These are phyloP conservation scores for Taurulus bubalis DNA, from an alignment of 2,113 vertebrate genomes.

Conservation along the genomic window DNA sequence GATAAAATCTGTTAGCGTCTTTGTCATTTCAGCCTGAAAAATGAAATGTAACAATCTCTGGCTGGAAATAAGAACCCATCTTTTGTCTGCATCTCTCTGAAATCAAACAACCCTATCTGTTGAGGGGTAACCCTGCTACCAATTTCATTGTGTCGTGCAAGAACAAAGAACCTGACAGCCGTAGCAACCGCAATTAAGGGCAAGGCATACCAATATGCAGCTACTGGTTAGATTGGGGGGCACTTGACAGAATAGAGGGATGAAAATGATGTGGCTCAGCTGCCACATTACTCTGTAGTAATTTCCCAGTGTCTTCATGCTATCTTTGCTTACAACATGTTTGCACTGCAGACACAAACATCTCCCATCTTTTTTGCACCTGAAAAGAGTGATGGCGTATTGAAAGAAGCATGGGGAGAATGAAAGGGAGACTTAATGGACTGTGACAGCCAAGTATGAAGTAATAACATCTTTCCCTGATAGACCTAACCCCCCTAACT, in stretches of 20 bases:
- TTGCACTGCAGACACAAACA: slow-evolving; percentile 35
- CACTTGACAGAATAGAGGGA: slow-evolving; percentile 1
- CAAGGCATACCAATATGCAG: neutral
- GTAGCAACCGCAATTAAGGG: neutral
- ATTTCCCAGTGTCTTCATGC: slow-evolving; percentile 23
- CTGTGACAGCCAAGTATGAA: slow-evolving; percentile 65
- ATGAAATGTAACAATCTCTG: neutral
- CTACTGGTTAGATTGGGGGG: neutral
- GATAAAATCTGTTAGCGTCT: neutral
- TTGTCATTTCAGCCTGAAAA: neutral
- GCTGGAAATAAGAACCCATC: no score
- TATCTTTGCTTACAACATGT: slow-evolving; percentile 34
- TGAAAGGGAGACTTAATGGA: slow-evolving; percentile 64
- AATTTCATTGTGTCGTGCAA: neutral
- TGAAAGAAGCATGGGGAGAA: slow-evolving; percentile 54
- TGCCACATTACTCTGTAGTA: neutral
- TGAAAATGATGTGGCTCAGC: slow-evolving; percentile 7
- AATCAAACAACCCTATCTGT: neutral
- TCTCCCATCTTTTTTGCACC: slow-evolving; percentile 46
- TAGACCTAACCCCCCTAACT: slow-evolving; percentile 49
- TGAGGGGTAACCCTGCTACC: neutral
- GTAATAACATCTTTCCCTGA: slow-evolving; percentile 61
- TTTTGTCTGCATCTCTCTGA: neutral
- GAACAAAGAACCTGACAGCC: neutral
- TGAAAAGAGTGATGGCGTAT: slow-evolving; percentile 59